A percentile compares a stretch with the other conserved stretches of the same genome.
phyloP scores from a whole-genome alignment of 1,140 invertebrate species.

The Riptortus pedestris region DNA sequence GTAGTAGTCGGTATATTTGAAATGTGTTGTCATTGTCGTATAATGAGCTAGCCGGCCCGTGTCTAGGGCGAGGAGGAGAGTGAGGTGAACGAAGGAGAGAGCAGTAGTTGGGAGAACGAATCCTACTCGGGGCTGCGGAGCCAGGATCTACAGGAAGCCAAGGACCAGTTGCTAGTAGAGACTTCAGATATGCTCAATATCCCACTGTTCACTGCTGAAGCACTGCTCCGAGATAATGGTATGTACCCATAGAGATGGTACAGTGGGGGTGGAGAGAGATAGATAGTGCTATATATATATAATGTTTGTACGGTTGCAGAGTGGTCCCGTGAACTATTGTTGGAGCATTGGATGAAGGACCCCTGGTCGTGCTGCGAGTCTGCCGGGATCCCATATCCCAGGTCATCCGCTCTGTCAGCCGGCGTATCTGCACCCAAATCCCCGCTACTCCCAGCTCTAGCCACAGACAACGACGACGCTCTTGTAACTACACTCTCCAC shows the following conservation, averaged over 20 bases:
- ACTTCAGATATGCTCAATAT: conserved; percentile 65
- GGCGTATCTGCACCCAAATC: background rate
- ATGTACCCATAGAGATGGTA: too few relatives aligned
- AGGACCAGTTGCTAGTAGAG: conserved; percentile 60
- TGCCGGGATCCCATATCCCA: conserved; percentile 51
- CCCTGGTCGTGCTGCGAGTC: conserved; percentile 53
- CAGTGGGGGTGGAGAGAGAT: too few relatives aligned
- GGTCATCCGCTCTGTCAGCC: too few relatives aligned
- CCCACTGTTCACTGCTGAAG: conserved; percentile 61
- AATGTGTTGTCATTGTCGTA: background rate
- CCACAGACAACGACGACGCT: too few relatives aligned
- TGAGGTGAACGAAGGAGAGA: conserved; percentile 40
- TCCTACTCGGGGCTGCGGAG: conserved; percentile 53
- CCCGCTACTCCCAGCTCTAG: too few relatives aligned
- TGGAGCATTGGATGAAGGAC: conserved; percentile 62
- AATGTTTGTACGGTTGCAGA: conserved; percentile 42
- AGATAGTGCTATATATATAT: too few relatives aligned
- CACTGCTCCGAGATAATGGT: conserved; percentile 58
- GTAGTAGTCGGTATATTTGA: background rate
- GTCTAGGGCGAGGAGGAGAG: conserved; percentile 36
- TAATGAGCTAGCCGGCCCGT: too few relatives aligned
- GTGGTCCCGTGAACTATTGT: conserved; percentile 57
- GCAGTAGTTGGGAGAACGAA: conserved; percentile 40
- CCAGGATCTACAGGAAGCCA: conserved; percentile 64
- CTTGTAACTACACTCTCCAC: background rate